phyloP scores from a whole-genome alignment of 2,888 invertebrate genomes.

The Drosophila pseudotalamancana region DNA sequence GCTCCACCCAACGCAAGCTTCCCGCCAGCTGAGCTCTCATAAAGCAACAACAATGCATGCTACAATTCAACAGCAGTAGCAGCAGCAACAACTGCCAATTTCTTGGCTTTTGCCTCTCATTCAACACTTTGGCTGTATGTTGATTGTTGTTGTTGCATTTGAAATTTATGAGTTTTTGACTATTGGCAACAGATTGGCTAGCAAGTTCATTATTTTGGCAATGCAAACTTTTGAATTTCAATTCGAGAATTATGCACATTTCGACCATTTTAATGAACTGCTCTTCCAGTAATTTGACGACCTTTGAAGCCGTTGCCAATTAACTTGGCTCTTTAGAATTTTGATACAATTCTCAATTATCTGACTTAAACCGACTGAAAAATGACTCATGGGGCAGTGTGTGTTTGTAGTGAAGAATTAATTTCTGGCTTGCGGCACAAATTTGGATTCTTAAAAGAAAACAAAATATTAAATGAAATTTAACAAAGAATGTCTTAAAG shows the following conservation, averaged over 20 bases:
- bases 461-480: too few relatives aligned
- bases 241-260: constrained; percentile 74
- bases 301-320: constrained; percentile 45
- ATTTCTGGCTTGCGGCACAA: too few relatives aligned
- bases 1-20: background rate
- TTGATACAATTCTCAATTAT: constrained; percentile 38
- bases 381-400: constrained; percentile 5
- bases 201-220: constrained; percentile 74
- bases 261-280: constrained; percentile 70
- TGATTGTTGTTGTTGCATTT: constrained; percentile 48
- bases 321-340: constrained; percentile 29
- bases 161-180: constrained; percentile 78
- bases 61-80: constrained; percentile 48
- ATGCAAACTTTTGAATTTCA: constrained; percentile 74
- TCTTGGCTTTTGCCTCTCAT: constrained; percentile 46
- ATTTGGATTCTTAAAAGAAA: too few relatives aligned
- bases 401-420: too few relatives aligned
- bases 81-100: constrained; percentile 37
- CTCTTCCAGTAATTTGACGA: constrained; percentile 45
- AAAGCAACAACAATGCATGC: constrained; percentile 70
- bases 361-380: constrained; percentile 14
- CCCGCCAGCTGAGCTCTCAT: constrained; percentile 23
- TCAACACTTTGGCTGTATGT: constrained; percentile 55
- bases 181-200: constrained; percentile 78
- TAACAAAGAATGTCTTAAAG: too few relatives aligned